These are phyloP conservation scores for Hermaeophaga mercurialis DNA, from an alignment of 2,888 invertebrate species.

Conservation along the genomic window DNA sequence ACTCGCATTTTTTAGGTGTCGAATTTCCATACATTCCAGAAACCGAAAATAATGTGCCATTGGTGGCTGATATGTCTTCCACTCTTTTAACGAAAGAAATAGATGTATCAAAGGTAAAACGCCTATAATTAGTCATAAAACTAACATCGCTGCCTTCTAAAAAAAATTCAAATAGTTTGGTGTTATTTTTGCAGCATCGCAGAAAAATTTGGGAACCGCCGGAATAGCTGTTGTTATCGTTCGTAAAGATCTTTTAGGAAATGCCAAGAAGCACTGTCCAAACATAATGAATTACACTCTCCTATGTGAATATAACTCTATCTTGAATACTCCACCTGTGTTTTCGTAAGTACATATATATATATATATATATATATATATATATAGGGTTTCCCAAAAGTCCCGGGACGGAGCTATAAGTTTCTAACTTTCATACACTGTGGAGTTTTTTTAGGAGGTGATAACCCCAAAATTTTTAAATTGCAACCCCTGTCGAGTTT, in stretches of 20 bases:
- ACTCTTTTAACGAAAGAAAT: constrained; percentile 89
- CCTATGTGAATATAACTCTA: constrained; percentile 83
- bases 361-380: no score
- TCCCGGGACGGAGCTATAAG: no score
- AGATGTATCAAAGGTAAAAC: constrained; percentile 74
- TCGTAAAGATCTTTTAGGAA: constrained; percentile 87
- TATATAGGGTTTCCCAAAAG: no score
- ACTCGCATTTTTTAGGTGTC: constrained; percentile 81
- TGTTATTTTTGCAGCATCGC: constrained; percentile 92
- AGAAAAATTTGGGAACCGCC: constrained; percentile 97
- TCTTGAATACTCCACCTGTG: constrained; percentile 96
- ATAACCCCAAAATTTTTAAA: no score
- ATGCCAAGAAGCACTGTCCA: constrained; percentile 78
- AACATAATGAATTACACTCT: constrained; percentile 83
- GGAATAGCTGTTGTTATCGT: constrained; percentile 92
- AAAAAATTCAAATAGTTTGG: constrained; percentile 70
- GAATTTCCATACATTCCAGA: constrained; percentile 82
- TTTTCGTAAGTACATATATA: constrained; percentile 80
- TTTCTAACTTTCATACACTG: no score
- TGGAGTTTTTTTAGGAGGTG: no score
- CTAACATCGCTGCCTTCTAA: no score
- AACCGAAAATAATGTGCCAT: constrained; percentile 77
- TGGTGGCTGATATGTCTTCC: constrained; percentile 97
- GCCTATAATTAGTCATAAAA: background rate
- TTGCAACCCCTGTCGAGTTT: no score